phyloP scores from a whole-genome alignment of 2,888 invertebrate species.

The Drosophila putrida region DNA sequence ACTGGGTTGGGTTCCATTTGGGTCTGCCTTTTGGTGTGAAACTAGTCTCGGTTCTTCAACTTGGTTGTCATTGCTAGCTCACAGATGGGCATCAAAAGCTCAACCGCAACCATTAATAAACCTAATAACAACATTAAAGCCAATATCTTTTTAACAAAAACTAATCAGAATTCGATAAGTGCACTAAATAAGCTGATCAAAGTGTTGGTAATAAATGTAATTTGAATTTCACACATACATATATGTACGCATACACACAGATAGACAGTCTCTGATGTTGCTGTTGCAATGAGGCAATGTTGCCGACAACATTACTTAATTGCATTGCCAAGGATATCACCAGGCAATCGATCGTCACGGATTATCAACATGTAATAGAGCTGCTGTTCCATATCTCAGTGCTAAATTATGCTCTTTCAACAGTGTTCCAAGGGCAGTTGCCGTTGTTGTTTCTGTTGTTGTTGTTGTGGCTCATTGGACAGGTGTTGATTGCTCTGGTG shows the following conservation, averaged over 20 bases:
- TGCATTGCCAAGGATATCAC: constrained; percentile 75
- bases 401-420: constrained; percentile 70
- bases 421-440: constrained; percentile 25
- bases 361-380: constrained; percentile 75
- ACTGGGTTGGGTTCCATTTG: constrained; percentile 19
- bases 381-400: constrained; percentile 50
- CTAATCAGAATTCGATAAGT: constrained; percentile 83
- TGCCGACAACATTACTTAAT: constrained; percentile 71
- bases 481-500: constrained; percentile 83
- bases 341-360: constrained; percentile 78
- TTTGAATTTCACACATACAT: constrained; percentile 74
- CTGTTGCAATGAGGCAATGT: constrained; percentile 21
- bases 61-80: constrained; percentile 35
- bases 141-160: constrained; percentile 63
- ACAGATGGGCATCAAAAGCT: constrained; percentile 51
- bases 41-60: constrained; percentile 20
- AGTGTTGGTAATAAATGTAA: constrained; percentile 82
- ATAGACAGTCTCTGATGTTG: background rate
- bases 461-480: constrained; percentile 62
- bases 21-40: constrained; percentile 59
- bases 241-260: constrained; percentile 22
- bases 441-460: constrained; percentile 27
- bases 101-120: constrained; percentile 70
- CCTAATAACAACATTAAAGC: constrained; percentile 77
- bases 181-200: constrained; percentile 83